Percentiles rank a stretch among this genome's conserved stretches.
These are phyloP conservation scores for Xerus inauris DNA, from an alignment of 2,113 vertebrate genomes.

Conservation along the genomic window DNA sequence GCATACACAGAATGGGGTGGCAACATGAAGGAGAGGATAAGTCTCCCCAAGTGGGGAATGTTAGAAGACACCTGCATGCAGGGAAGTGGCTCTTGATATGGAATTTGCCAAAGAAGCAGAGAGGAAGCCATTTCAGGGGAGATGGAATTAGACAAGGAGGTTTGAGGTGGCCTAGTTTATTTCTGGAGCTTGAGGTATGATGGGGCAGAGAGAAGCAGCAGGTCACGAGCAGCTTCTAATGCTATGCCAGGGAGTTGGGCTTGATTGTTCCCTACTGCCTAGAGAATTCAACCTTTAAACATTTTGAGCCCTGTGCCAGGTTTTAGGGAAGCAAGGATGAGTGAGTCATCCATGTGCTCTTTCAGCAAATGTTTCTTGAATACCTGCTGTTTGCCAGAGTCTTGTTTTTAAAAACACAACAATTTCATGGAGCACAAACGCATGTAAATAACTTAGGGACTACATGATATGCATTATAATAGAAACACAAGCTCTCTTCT, in stretches of 20 bases:
- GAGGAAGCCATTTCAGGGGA: background rate
- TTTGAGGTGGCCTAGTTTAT: background rate
- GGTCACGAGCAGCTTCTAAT: background rate
- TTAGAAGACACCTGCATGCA: background rate
- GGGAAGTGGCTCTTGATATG: background rate
- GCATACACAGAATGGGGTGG: background rate
- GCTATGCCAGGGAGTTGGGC: accelerated
- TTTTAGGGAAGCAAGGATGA: background rate
- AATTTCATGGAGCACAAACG: background rate
- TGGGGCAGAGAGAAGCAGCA: background rate
- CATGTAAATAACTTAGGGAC: background rate
- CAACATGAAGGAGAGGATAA: background rate
- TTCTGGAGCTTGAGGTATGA: background rate
- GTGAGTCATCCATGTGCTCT: background rate
- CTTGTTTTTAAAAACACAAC: background rate
- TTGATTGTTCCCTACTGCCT: background rate
- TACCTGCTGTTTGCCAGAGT: background rate
- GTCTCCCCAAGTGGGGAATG: background rate
- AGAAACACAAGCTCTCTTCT: background rate
- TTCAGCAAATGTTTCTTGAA: slow-evolving; percentile 12
- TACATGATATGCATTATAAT: background rate
- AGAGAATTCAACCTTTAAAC: background rate
- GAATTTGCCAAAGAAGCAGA: background rate
- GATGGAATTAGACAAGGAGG: background rate
- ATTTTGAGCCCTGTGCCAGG: background rate